phyloP scores from a whole-genome alignment of 2,888 invertebrate genomes.

The Notocelia uddmanniana region DNA sequence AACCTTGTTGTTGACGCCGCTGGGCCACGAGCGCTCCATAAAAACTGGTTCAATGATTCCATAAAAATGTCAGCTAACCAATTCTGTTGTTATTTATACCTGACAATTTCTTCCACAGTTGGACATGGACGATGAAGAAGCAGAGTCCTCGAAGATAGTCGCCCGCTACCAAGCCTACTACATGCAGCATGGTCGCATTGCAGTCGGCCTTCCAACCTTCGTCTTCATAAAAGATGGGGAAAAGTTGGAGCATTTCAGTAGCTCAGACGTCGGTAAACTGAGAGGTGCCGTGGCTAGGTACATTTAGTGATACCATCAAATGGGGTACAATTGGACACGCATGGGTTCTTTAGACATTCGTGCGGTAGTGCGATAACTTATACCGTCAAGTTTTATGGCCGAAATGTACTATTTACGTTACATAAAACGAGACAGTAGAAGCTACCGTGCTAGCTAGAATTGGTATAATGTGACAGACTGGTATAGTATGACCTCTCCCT shows the following conservation, averaged over 20 bases:
- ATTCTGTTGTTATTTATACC: neutral
- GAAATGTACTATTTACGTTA: no score
- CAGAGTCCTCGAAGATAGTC: neutral
- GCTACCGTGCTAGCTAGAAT: no score
- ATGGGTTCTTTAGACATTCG: neutral
- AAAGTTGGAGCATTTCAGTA: slow-evolving; percentile 8
- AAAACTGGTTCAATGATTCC: neutral
- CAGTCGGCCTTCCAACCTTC: slow-evolving; percentile 17
- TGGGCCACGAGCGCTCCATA: no score
- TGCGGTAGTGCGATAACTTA: no score
- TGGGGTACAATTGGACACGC: no score
- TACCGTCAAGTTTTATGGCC: no score
- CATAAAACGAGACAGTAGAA: no score
- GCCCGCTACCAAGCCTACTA: slow-evolving; percentile 2
- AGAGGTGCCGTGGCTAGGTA: neutral
- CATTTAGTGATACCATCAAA: neutral
- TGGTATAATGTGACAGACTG: no score
- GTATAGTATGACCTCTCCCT: no score
- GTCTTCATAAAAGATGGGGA: neutral
- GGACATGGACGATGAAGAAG: slow-evolving; percentile 18
- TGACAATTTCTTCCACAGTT: neutral
- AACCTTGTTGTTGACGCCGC: no score
- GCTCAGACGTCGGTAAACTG: slow-evolving; percentile 5
- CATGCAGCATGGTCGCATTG: neutral
- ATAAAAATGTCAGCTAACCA: neutral